Evolutionary conservation across 1,140 invertebrate genomes (phyloP), one percentile per base, ranked within the genome.

Genomic region (Uloborus diversus): DNA sequence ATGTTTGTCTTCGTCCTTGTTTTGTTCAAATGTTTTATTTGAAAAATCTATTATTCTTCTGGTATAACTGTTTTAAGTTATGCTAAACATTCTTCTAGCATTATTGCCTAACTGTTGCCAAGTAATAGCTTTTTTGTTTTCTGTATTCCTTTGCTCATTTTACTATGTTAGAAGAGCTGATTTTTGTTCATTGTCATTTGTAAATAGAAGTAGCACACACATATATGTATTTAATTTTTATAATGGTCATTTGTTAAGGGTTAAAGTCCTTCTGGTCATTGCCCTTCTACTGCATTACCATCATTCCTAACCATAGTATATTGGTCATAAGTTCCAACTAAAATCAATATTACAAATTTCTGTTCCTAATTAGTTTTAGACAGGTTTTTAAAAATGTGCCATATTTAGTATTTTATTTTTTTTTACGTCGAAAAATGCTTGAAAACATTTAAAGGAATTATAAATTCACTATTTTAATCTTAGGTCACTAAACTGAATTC

Each of bases 211-310:
- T 42, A 62, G 37, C 56, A 62, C 59, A 71, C n/a, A n/a, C n/a
- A n/a, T n/a, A n/a, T n/a, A n/a, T 62, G 35, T 73, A 62, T 73
- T 62, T 73, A 73, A 73, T 73, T 59, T 73, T n/a, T n/a, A n/a
- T n/a, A n/a, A n/a, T n/a, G n/a, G n/a, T n/a, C n/a, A n/a, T n/a
- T n/a, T n/a, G n/a, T n/a, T n/a, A n/a, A n/a, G n/a, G n/a, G n/a
- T n/a, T n/a, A n/a, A n/a, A n/a, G n/a, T n/a, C n/a, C n/a, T n/a
- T n/a, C n/a, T n/a, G n/a, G n/a, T n/a, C 59, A 25, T 59, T 71
- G 69, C 53, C 69, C 69, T 71, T 57, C 23, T 30, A 30, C 28
- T 56, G 17, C n/a, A n/a, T n/a, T n/a, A n/a, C n/a, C n/a, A n/a
- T n/a, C n/a, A n/a, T n/a, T n/a, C n/a, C n/a, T n/a, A n/a, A n/a